A percentile compares a stretch with the other conserved stretches of the same genome.
Evolutionary conservation across 2,113 vertebrate species (phyloP).

Genomic region (Apus apus): DNA sequence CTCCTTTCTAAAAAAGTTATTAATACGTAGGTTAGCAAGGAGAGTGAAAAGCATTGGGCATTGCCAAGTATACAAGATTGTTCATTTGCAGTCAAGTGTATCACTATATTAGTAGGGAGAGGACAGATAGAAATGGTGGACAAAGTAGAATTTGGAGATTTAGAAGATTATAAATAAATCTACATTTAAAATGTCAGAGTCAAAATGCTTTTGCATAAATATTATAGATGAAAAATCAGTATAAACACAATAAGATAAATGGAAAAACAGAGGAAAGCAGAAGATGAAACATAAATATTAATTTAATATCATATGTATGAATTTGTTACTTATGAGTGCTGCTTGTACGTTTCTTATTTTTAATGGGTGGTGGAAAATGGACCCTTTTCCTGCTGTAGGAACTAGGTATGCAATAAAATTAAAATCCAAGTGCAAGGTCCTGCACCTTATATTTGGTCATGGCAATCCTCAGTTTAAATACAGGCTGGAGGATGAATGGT

Average conservation of each 20-base stretch:
- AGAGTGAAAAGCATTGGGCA: background rate
- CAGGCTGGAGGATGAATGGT: background rate
- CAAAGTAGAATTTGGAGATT: background rate
- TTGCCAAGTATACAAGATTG: background rate
- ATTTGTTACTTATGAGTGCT: background rate
- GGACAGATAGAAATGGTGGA: background rate
- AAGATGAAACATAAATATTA: background rate
- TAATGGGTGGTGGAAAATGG: background rate
- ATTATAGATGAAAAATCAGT: background rate
- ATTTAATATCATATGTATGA: background rate
- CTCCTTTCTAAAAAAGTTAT: background rate
- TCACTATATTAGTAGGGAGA: background rate
- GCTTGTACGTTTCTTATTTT: background rate
- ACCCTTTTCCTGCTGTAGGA: background rate
- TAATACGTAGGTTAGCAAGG: background rate
- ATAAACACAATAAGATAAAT: background rate
- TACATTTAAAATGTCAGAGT: background rate
- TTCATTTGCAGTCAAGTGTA: background rate
- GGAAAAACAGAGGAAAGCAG: background rate
- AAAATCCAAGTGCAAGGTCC: background rate
- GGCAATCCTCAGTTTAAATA: background rate
- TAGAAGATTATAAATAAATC: background rate
- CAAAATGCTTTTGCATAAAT: background rate
- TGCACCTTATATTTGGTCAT: fast-evolving
- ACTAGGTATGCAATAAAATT: background rate